These are phyloP conservation scores for Garrulus glandarius DNA, from an alignment of 2,797 vertebrate genomes.

Conservation along the genomic window DNA sequence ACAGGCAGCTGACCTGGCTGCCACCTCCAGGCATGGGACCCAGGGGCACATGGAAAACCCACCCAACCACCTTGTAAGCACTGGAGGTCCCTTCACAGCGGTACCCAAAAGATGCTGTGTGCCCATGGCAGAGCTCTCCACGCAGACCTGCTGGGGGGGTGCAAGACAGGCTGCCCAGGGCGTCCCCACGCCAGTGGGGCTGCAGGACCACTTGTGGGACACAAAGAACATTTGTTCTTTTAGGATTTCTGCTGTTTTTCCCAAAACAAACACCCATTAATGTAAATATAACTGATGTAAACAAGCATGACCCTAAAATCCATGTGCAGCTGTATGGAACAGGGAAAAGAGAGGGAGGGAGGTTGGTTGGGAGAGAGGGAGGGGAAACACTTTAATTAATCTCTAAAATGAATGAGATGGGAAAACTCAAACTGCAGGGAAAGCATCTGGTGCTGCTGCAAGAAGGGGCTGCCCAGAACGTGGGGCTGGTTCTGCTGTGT, in stretches of 20 bases:
- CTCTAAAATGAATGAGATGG: constrained; percentile 1
- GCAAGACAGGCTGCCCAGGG: neutral
- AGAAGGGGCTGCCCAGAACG: neutral
- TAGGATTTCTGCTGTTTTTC: neutral
- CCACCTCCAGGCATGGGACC: accelerated
- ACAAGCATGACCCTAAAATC: constrained; percentile 37
- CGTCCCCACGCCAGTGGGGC: neutral
- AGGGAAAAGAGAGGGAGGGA: neutral
- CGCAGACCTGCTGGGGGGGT: accelerated
- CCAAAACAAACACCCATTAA: neutral
- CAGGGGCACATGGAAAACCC: neutral
- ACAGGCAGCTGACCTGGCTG: accelerated
- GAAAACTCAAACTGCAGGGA: neutral
- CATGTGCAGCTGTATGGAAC: constrained; percentile 10
- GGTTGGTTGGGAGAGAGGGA: neutral
- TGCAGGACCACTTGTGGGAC: neutral
- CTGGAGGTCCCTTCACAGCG: accelerated
- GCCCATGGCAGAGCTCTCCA: accelerated
- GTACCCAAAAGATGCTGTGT: neutral
- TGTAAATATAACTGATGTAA: neutral
- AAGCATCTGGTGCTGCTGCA: neutral
- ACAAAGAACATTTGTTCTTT: neutral
- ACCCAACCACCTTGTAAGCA: accelerated
- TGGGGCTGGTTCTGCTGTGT: accelerated
- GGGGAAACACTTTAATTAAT: constrained; percentile 11